Conservation (phyloP, 2,888 invertebrate genomes). For the Myopa testacea region DNA sequence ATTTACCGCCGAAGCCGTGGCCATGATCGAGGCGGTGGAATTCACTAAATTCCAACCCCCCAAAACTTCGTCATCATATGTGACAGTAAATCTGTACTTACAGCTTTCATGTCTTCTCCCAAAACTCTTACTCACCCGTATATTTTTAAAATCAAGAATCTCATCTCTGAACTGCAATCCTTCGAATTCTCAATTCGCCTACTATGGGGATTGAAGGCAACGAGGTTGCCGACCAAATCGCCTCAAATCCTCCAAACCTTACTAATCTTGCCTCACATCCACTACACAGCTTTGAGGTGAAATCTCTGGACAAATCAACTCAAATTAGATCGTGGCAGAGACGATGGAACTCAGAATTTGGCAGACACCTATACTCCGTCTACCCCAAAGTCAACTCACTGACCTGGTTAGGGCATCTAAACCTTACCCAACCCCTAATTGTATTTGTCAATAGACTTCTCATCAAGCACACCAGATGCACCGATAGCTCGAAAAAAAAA, state of each 20-base stretch:
- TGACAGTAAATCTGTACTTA: background rate
- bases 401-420: background rate
- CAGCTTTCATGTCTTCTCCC: background rate
- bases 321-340: background rate
- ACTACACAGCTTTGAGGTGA: background rate
- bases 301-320: no score
- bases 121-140: background rate
- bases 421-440: background rate
- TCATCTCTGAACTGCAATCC: background rate
- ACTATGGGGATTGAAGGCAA: background rate
- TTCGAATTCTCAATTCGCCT: background rate
- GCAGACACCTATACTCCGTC: background rate
- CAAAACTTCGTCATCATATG: background rate
- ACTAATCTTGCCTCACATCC: background rate
- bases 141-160: background rate
- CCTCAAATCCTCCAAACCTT: background rate
- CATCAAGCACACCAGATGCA: no score
- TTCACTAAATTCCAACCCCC: background rate
- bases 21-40: no score
- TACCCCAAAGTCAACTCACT: background rate
- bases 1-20: no score
- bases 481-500: no score
- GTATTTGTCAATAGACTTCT: background rate
- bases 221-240: background rate
- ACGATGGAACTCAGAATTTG: background rate